phyloP scores from a whole-genome alignment of 2,113 vertebrate genomes.

The Elanoides forficatus region DNA sequence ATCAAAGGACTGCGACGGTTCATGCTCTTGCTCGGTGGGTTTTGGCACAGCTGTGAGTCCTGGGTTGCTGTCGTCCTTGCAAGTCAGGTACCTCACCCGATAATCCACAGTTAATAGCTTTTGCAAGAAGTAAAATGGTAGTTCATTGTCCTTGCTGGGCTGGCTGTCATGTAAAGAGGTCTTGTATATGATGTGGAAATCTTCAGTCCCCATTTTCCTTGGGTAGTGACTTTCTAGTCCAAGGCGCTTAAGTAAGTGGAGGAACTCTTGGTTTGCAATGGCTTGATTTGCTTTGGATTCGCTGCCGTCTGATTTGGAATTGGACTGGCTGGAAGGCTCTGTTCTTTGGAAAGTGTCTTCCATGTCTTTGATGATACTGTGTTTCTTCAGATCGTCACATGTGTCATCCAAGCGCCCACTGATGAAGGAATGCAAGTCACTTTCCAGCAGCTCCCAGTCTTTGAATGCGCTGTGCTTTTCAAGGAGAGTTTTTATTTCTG shows the following conservation, averaged over 20 bases:
- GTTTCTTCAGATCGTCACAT: not conserved
- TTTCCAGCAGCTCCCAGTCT: conserved; percentile 46
- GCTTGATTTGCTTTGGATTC: not conserved
- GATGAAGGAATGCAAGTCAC: conserved; percentile 17
- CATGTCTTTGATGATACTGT: not conserved
- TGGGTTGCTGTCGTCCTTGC: not conserved
- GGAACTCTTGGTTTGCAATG: not conserved
- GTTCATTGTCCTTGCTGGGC: conserved; percentile 51
- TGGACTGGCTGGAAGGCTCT: not conserved
- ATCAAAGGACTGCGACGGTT: not conserved
- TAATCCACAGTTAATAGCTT: conserved; percentile 65
- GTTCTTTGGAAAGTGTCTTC: not conserved
- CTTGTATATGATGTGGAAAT: conserved; percentile 53
- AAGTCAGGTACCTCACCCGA: conserved; percentile 59
- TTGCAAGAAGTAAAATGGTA: conserved; percentile 67
- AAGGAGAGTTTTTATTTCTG: conserved; percentile 20
- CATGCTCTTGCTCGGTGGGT: not conserved
- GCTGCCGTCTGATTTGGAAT: not conserved
- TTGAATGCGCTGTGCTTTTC: not conserved
- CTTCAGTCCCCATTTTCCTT: conserved; percentile 48
- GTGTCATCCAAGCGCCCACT: not conserved
- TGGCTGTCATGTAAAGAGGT: not conserved
- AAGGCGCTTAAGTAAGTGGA: conserved; percentile 24
- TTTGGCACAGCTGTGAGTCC: fast-evolving
- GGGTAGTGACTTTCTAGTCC: conserved; percentile 43